Percentiles rank a stretch among this genome's conserved stretches.
Conservation (phyloP, 1,140 invertebrate species). For the Oscheius sp. region DNA sequence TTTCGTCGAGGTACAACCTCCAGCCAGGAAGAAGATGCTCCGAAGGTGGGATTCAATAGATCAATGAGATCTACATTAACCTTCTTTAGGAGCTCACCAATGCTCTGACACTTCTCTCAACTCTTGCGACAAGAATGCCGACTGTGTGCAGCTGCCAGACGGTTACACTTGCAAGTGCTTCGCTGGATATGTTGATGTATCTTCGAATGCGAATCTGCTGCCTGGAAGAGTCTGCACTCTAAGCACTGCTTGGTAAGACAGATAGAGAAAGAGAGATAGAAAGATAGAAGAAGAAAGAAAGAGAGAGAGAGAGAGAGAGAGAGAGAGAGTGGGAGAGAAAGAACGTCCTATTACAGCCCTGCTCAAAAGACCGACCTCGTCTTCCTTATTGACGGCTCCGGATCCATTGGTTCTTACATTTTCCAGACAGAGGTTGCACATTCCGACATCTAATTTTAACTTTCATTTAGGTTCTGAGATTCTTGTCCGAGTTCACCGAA, state of each 20-base stretch:
- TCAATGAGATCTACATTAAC: too few relatives aligned
- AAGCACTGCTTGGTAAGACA: constrained; percentile 44
- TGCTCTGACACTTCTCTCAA: constrained; percentile 50
- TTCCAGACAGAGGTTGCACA: constrained; percentile 44
- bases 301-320: background rate
- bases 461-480: constrained; percentile 47
- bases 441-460: constrained; percentile 1
- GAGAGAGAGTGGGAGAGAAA: background rate
- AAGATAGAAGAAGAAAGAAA: background rate
- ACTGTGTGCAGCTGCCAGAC: constrained; percentile 62
- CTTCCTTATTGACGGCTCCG: constrained; percentile 59
- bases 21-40: constrained; percentile 47
- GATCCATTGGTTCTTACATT: constrained; percentile 59
- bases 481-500: constrained; percentile 57
- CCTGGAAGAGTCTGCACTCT: constrained; percentile 60
- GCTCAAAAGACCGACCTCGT: constrained; percentile 47
- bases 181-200: constrained; percentile 61
- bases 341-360: constrained; percentile 26
- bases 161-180: constrained; percentile 61
- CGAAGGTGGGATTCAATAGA: background rate
- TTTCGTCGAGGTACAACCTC: constrained; percentile 55
- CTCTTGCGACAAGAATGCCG: constrained; percentile 61
- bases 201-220: constrained; percentile 53
- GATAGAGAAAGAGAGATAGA: background rate
- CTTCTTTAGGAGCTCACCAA: constrained; percentile 58